Conservation (phyloP, 2,888 invertebrate species). For the Stegana nigrithorax region DNA sequence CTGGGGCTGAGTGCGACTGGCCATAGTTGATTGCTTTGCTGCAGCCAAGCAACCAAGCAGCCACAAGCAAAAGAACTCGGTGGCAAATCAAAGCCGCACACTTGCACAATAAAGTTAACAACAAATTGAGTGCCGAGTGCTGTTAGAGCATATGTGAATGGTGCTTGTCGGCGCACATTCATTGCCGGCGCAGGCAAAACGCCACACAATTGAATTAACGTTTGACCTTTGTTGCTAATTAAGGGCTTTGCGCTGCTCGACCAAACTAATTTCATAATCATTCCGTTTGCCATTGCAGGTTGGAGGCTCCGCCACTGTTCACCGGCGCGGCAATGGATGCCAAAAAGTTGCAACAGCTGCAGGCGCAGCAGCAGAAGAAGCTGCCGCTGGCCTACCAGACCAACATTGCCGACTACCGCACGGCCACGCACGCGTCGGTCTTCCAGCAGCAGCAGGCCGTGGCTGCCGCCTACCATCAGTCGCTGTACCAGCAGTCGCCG, state of each 20-base stretch:
- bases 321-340: constrained; percentile 76
- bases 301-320: constrained; percentile 78
- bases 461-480: constrained; percentile 46
- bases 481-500: constrained; percentile 59
- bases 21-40: too few relatives aligned
- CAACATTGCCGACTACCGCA: constrained; percentile 70
- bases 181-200: constrained; percentile 24
- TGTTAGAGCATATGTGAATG: too few relatives aligned
- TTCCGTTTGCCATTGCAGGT: constrained; percentile 69
- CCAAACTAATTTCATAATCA: not conserved
- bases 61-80: too few relatives aligned
- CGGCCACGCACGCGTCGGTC: constrained; percentile 70
- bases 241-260: too few relatives aligned
- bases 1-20: constrained; percentile 4
- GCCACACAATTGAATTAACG: constrained; percentile 41
- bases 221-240: constrained; percentile 30
- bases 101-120: constrained; percentile 6
- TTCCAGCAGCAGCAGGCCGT: constrained; percentile 40
- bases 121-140: too few relatives aligned
- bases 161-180: too few relatives aligned
- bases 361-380: constrained; percentile 66
- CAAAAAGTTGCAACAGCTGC: constrained; percentile 72
- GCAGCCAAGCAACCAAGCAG: too few relatives aligned
- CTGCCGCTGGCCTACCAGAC: constrained; percentile 69
- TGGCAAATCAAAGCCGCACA: not conserved